phyloP scores from a whole-genome alignment of 2,797 vertebrate genomes.

The Enteromius paludinosus region DNA sequence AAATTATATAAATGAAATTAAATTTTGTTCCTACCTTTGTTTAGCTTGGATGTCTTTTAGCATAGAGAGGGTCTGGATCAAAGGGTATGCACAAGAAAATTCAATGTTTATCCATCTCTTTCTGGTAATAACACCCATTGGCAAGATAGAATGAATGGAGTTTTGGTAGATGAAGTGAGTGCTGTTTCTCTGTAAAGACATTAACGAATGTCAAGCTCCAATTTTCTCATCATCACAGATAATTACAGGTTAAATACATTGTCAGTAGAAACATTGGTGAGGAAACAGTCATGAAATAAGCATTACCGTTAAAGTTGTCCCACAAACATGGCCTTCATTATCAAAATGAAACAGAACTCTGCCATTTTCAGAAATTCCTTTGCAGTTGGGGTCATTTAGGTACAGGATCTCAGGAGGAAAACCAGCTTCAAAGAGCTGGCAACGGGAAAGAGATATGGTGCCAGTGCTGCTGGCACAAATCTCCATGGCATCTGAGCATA shows the following conservation, averaged over 20 bases:
- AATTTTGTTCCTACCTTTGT: constrained; percentile 63
- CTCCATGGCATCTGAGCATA: constrained; percentile 27
- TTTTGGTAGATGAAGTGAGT: constrained; percentile 79
- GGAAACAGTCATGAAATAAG: neutral
- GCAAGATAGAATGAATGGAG: constrained; percentile 59
- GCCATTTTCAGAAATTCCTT: neutral
- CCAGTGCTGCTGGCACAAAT: constrained; percentile 34
- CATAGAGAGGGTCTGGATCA: constrained; percentile 71
- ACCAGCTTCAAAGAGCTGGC: constrained; percentile 52
- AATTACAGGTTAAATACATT: neutral
- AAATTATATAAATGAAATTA: no score
- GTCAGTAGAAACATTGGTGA: neutral
- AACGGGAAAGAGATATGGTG: constrained; percentile 40
- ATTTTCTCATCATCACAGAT: neutral
- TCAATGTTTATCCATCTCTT: constrained; percentile 61
- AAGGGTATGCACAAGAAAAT: constrained; percentile 71
- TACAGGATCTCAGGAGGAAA: constrained; percentile 38
- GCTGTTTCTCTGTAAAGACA: constrained; percentile 70
- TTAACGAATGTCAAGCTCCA: neutral
- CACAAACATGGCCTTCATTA: constrained; percentile 39
- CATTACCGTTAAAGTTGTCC: constrained; percentile 32
- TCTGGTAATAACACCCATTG: constrained; percentile 59
- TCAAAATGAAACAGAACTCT: constrained; percentile 46
- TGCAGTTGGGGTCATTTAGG: constrained; percentile 36
- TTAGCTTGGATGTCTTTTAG: constrained; percentile 65